Base-by-base conservation (phyloP, 2,888 invertebrate species). In the Clivina fossor region DNA sequence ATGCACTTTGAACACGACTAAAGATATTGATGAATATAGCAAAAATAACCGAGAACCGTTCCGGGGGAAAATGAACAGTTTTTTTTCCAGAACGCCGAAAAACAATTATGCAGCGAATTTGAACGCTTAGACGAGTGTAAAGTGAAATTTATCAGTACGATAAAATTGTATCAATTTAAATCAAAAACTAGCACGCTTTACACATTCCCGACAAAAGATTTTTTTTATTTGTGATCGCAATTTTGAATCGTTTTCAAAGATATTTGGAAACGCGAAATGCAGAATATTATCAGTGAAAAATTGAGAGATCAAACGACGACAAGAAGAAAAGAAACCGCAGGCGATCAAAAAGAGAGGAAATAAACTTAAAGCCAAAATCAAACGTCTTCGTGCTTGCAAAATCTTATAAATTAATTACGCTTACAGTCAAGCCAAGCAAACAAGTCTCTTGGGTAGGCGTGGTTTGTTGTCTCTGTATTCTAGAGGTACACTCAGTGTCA, bases 221-320 rank as follows among this genome's bases (percentile, higher is more conserved):
- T 96, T 73, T 96, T 95, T 69, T 82, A 86, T 55, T 76, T 89
- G 47, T 97, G 96, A 96, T 80, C 85, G 3, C 81, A 85, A 53
- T 97, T 97, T 76, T 93, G 93, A 70, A 83, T 83, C 56, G 96
- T 96, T 73, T 95, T 96, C 70, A 95, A 94, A 74, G 93, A 93
- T 69, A 88, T 93, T 64, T 96, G 90, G 86, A 94, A 94, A 67
- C 92, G 90, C 67, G 95, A 96, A 71, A 86, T 93, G 64, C 87
- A 90, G n/a, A n/a, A n/a, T n/a, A n/a, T n/a, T n/a, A n/a, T n/a
- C n/a, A n/a, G n/a, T n/a, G n/a, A n/a, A n/a, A n/a, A n/a, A n/a
- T n/a, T n/a, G n/a, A n/a, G n/a, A n/a, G n/a, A n/a, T n/a, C n/a
- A n/a, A n/a, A n/a, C n/a, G n/a, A n/a, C n/a, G n/a, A n/a, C n/a